phyloP scores from a whole-genome alignment of 2,888 invertebrate genomes.

The Megaustenia siamemsis region DNA sequence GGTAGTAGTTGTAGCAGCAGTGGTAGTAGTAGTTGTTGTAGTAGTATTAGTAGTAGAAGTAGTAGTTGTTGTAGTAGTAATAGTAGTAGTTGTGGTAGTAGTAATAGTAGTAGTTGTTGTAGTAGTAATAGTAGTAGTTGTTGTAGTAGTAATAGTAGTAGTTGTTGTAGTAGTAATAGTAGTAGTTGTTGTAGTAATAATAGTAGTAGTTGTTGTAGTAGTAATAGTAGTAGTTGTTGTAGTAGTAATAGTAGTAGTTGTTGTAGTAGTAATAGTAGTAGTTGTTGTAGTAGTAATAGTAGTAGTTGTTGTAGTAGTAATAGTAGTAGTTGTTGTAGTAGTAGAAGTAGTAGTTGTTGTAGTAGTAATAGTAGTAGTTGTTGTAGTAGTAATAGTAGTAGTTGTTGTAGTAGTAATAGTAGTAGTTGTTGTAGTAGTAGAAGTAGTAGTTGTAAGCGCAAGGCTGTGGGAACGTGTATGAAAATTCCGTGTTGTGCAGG shows the following conservation, averaged over 20 bases:
- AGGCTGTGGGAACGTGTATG: too few species aligned
- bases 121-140: not conserved
- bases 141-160: not conserved
- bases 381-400: not conserved
- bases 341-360: not conserved
- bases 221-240: not conserved
- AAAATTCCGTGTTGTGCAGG: too few species aligned
- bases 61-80: too few species aligned
- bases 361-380: not conserved
- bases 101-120: too few species aligned
- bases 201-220: not conserved
- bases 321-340: not conserved
- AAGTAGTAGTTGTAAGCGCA: slow-evolving; percentile 2
- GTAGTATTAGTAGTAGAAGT: too few species aligned
- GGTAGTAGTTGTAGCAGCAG: too few species aligned
- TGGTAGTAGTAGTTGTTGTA: too few species aligned
- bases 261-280: not conserved
- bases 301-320: not conserved
- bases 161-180: not conserved
- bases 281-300: not conserved
- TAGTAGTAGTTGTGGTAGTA: too few species aligned
- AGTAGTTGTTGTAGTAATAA: not conserved
- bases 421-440: not conserved
- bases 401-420: slow-evolving; percentile 20
- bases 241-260: not conserved